Conservation (phyloP, 2,797 vertebrate genomes). For the Ctenopoma multispine region DNA sequence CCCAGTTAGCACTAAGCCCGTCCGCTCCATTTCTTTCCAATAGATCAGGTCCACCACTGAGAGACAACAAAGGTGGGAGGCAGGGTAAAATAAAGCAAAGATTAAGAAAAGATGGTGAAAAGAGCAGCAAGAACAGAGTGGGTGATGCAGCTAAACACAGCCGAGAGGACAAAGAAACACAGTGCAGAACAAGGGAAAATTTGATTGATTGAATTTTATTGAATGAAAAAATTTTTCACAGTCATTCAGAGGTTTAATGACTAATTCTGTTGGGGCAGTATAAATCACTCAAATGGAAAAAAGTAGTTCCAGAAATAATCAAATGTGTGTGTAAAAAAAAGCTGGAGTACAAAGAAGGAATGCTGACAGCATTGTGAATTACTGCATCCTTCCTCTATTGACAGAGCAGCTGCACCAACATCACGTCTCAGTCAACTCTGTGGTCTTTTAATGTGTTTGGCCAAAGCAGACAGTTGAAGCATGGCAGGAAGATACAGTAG, state of each 20-base stretch:
- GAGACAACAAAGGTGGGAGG: conserved; percentile 8
- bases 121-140: too few species aligned
- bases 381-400: conserved; percentile 6
- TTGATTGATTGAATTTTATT: background rate
- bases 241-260: too few species aligned
- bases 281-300: background rate
- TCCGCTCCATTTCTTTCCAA: conserved; percentile 90
- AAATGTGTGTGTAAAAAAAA: background rate
- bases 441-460: background rate
- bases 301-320: background rate
- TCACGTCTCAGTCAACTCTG: conserved; percentile 3
- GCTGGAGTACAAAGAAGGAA: background rate
- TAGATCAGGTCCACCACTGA: conserved; percentile 90
- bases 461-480: background rate
- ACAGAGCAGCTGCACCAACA: conserved; percentile 24
- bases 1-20: conserved; percentile 88
- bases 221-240: too few species aligned
- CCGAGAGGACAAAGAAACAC: background rate
- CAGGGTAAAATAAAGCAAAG: too few species aligned
- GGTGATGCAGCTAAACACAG: too few species aligned
- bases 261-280: background rate
- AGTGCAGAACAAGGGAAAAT: background rate
- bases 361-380: conserved; percentile 4
- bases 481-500: conserved; percentile 4
- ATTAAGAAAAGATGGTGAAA: too few species aligned